phyloP scores from a whole-genome alignment of 2,797 vertebrate species.

The Pipistrellus pipistrellus region DNA sequence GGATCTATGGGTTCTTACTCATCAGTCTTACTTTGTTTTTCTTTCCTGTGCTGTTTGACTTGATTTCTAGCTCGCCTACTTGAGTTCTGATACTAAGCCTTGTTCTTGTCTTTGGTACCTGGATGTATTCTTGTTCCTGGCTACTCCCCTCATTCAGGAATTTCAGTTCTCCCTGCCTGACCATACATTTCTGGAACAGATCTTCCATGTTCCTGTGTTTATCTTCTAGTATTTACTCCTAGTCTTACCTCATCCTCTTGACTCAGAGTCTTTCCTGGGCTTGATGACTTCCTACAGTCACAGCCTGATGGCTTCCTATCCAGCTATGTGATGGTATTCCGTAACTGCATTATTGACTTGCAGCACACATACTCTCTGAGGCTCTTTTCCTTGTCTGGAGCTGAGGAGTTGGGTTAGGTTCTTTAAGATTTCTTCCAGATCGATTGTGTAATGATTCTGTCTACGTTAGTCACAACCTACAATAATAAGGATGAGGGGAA shows the following conservation, averaged over 20 bases:
- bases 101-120: neutral
- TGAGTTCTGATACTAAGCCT: neutral
- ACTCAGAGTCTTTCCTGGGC: neutral
- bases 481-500: neutral
- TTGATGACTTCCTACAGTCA: neutral
- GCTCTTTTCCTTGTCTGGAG: neutral
- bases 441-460: neutral
- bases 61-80: neutral
- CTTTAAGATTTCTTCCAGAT: neutral
- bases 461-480: neutral
- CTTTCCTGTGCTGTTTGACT: neutral
- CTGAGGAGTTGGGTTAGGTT: neutral
- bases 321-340: accelerated
- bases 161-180: neutral
- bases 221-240: neutral
- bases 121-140: neutral
- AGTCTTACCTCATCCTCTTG: neutral
- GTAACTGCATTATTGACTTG: neutral
- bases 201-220: neutral
- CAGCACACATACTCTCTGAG: neutral
- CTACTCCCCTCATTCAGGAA: neutral
- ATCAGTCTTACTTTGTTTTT: neutral
- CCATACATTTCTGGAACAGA: neutral
- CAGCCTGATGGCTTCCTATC: neutral
- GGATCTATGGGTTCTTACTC: neutral